Base-by-base conservation (phyloP, 1,140 invertebrate species). In the Zaprionus ornatus region DNA sequence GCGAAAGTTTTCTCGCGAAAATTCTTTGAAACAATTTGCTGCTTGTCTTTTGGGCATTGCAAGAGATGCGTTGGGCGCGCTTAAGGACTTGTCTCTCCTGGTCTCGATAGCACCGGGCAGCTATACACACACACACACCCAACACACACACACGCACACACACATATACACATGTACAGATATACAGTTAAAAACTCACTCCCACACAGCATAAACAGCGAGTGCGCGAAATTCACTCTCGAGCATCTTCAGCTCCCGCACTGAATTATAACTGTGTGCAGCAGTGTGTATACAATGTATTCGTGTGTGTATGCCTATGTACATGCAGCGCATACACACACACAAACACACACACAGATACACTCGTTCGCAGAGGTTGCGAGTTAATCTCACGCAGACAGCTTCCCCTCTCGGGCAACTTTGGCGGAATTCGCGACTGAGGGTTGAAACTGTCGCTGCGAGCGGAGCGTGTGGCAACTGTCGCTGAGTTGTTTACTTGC, bases 21-120 rank as follows among this genome's bases (percentile, higher is more conserved):
- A 25, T n/a, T 27, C 56, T 25, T 27, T 59, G 73, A 75, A 75
- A 75, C 67, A 75, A 71, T 71, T 75, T 71, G 73, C 73, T 67
- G 63, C 19, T 45, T 45, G 40, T 45, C 42, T 66, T 27, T 42
- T 56, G 54, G 25, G 25, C 23, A 32, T 32, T 67, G 65, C 65
- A 56, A 62, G 32, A 35, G 35, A 45, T 63, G 45, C 52, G 63
- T 66, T 65, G 63, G 62, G 62, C 70, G 74, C 74, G 74, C 62
- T 72, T 23, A 66, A 66, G 56, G 65, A 61, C 61, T 72, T 54
- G 61, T 23, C 56, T 72, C 63, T 75, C 67, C 60, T 75, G 67
- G 42, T 62, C 63, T 73, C 56, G 29, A 73, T 73, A 62, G 74
- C 74, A 77, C 74, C 74, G 74, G 74, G 74, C 74, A 77, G 62